Base-by-base conservation (phyloP, 2,797 vertebrate species). In the Strix occidentalis region DNA sequence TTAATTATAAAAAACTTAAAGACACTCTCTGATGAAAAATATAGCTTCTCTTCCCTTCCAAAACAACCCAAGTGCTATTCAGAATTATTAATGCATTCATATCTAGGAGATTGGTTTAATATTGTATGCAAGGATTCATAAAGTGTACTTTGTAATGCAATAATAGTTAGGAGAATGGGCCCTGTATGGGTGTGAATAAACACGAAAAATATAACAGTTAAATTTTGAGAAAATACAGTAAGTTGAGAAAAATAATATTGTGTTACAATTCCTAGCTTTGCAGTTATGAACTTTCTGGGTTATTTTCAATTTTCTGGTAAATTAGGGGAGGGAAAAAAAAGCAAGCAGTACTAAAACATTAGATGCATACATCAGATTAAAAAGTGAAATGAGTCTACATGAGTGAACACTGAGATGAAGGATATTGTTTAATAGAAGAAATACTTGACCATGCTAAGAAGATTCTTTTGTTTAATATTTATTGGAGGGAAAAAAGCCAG, bases 381-480 rank as follows among this genome's bases (percentile, higher is more conserved):
- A 88, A 89, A 87, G 72, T 80, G 51, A 77, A 80, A 53, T 63
- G 50, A 10, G 5, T 87, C 96, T 76, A 84, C 23, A 0, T 74
- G 70, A 68, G 23, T 58, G 87, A 97, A 93, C 86, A 90, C 87
- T 86, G 94, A 96, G 89, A 70, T 64, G 48, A 85, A 94, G 50
- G 53, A 80, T 83, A 41, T 16, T 76, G 56, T 75, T 90, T 74
- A 53, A 31, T 95, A 56, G 93, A 74, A 88, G 90, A 95, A 95
- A 92, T 95, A 53, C 74, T 96, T 97, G 88, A 94, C 37, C 78
- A 48, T 1, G 8, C 72, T 78, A 75, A 97, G 80, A 79, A 89
- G 64, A 81, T 71, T 72, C 71, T 97, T 96, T 97, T 97, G 89
- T 97, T 96, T 96, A 77, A 84, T 82, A 75, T 93, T 93, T 95